Base-by-base conservation (phyloP, 1,140 invertebrate species). In the Venturia canescens region DNA sequence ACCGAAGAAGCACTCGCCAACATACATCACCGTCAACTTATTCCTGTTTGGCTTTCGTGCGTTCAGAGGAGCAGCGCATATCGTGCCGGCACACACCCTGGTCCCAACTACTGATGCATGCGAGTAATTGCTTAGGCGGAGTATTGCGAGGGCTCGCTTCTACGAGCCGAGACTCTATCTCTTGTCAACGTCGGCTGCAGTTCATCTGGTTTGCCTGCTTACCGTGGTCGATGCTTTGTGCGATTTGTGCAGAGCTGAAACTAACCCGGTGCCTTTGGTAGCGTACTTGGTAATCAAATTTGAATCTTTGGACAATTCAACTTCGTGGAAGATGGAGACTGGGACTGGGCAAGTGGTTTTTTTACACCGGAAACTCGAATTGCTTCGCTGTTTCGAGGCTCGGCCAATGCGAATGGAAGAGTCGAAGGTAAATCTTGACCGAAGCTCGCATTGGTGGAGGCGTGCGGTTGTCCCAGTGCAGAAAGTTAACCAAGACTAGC, bases 11-110 rank as follows among this genome's bases (percentile, higher is more conserved):
- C 80, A 82, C 79, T 82, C 82, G 83, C 50, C 50, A 66, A 75
- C 86, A 90, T 91, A 86, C 89, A 88, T 91, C 89, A 90, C 80
- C 87, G 89, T 90, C 89, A 88, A 86, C 86, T 90, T 90, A 91
- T 90, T 90, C 90, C 87, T 87, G 88, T 87, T 77, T 77, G 48
- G 29, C 63, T 67, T 7, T 71, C 67, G 74, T 18, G 44, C 11
- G 38, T 77, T 66, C 72, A 31, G 27, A 27, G 18, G 26, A 78
- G 66, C 80, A 75, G 23, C 50, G 21, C 60, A 57, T 18, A 63
- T 27, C 69, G 27, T 38, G 23, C 63, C 27, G 82, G 69, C 31
- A 57, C 78, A 81, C 76, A 80, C 72, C 60, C 74, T 63, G 60
- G 5, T 70, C 34, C 72, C 76, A 44, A 71, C 84, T 80, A 82